Evolutionary conservation across 1,140 invertebrate species (phyloP), one percentile per base, ranked within the genome.

Genomic region (Physella acuta): DNA sequence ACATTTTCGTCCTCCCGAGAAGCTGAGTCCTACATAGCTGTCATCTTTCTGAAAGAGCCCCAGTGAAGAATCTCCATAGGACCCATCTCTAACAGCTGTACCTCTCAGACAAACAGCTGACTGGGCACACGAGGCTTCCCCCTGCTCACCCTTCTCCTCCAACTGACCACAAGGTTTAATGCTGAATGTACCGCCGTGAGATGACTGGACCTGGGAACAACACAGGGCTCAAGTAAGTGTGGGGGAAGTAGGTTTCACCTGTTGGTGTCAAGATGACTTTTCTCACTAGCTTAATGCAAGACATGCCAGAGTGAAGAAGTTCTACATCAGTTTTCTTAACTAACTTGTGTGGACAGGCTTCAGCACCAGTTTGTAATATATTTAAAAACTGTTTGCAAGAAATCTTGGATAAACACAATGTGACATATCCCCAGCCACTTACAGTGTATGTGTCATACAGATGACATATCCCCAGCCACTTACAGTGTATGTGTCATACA

Each of bases 11-110:
- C 75, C 75, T 28, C 49, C n/a, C 37, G 71, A 71, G 8, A 72
- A 76, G 8, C 26, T 60, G 55, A 76, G 65, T 44, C 67, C 52
- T 0, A 77, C 63, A 37, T 51, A 26, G 17, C 59, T 63, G 14
- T 53, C 60, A 1, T 67, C 59, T 30, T 72, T 68, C 31, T 60
- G 31, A 28, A 75, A 64, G 11, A 60, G 26, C 16, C 68, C 69
- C 34, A 61, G 62, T 24, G 33, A 24, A n/a, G 65, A 34, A 3
- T 30, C 62, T 1, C 73, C 74, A 58, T 64, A 75, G 30, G 67
- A 73, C 17, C 71, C 71, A 60, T 66, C 44, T 3, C 36, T 44
- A 49, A 0, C 34, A 33, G 2, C 52, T 26, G 61, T 55, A 33
- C 26, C 68, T 44, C 33, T 16, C 67, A 37, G 14, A 30, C 61